phyloP scores from a whole-genome alignment of 2,888 invertebrate genomes.

The Pandemis corylana region DNA sequence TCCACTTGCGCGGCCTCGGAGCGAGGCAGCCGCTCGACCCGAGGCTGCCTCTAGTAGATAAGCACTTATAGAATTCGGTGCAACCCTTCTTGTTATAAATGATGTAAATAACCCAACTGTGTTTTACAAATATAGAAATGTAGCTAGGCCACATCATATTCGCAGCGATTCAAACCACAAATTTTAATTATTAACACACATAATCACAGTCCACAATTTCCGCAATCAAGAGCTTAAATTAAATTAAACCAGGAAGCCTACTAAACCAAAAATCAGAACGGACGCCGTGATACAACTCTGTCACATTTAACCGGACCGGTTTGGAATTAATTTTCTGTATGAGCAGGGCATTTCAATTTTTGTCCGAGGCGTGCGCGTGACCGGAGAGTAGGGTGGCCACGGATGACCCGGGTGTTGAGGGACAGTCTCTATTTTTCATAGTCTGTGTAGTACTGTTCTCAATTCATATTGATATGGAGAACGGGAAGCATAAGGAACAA shows the following conservation, averaged over 20 bases:
- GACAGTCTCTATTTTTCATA: background rate
- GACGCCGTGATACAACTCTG: background rate
- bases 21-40: too few relatives aligned
- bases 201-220: background rate
- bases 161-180: background rate
- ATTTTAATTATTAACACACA: background rate
- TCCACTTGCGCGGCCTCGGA: too few relatives aligned
- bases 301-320: constrained; percentile 16
- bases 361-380: constrained; percentile 13
- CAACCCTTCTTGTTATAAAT: too few relatives aligned
- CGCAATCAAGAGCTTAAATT: background rate
- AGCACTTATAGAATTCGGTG: too few relatives aligned
- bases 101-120: too few relatives aligned
- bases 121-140: too few relatives aligned
- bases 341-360: constrained; percentile 28
- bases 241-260: background rate
- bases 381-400: constrained; percentile 6
- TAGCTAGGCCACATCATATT: background rate
- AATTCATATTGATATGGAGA: background rate
- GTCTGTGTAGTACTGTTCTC: background rate
- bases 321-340: constrained; percentile 21
- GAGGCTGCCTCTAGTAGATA: too few relatives aligned
- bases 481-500: too few relatives aligned
- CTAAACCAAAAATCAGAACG: background rate
- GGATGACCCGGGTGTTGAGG: background rate